Conservation (phyloP, 2,797 vertebrate genomes). For the Gorsachius magnificus region DNA sequence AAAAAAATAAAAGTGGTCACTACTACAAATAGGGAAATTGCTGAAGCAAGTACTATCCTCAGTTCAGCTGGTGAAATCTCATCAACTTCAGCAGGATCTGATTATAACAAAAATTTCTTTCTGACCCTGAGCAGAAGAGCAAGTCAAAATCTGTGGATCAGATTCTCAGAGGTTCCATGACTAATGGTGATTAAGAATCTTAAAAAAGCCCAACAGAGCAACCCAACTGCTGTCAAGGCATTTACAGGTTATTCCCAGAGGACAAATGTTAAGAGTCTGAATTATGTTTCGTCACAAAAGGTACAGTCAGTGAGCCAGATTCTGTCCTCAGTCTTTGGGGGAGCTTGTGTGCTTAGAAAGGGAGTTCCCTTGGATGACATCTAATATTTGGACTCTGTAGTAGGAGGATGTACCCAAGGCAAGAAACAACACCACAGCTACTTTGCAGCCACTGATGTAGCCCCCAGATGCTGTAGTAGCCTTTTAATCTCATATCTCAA, state of each 20-base stretch:
- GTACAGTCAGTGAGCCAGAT: not conserved
- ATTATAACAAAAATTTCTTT: not conserved
- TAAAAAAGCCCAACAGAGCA: not conserved
- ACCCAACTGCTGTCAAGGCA: not conserved
- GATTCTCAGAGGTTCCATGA: not conserved
- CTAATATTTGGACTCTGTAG: not conserved
- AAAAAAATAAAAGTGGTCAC: not conserved
- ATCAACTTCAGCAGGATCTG: not conserved
- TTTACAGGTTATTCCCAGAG: not conserved
- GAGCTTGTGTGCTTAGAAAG: not conserved
- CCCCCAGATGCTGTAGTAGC: not conserved
- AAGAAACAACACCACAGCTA: not conserved
- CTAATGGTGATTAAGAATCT: not conserved
- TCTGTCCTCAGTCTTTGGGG: not conserved
- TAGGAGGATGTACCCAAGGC: not conserved
- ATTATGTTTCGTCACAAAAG: not conserved
- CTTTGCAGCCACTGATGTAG: not conserved
- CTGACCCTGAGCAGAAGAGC: not conserved
- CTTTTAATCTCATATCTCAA: not conserved
- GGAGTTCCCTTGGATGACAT: not conserved
- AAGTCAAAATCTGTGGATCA: not conserved
- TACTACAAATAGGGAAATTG: not conserved
- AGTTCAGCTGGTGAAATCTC: not conserved
- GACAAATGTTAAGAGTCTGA: not conserved
- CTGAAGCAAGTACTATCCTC: not conserved